Conservation (phyloP, 1,140 invertebrate genomes). For the Diorhabda elongata region DNA sequence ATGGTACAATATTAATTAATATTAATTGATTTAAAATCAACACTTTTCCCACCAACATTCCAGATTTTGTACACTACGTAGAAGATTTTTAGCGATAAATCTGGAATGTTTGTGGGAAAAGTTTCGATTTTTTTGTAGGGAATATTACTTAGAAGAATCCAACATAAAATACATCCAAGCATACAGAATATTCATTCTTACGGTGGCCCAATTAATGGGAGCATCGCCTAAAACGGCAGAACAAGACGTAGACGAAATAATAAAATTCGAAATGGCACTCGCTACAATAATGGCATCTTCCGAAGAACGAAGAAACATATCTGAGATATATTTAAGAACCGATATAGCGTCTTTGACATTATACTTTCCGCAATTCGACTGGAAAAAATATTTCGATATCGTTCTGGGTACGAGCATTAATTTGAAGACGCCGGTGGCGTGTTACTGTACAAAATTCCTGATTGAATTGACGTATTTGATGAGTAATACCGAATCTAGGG, state of each 20-base stretch:
- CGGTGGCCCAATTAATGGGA: conserved; percentile 64
- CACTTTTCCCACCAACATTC: no score
- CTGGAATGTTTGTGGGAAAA: no score
- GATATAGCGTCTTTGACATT: conserved; percentile 63
- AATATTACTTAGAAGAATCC: conserved; percentile 73
- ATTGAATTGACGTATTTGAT: conserved; percentile 50
- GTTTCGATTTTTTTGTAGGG: conserved; percentile 46
- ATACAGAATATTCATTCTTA: conserved; percentile 74
- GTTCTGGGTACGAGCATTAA: conserved; percentile 54
- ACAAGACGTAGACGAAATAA: conserved; percentile 65
- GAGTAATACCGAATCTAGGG: conserved; percentile 47
- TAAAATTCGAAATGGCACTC: conserved; percentile 77
- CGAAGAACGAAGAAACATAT: conserved; percentile 77
- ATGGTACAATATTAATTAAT: no score
- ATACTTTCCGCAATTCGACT: conserved; percentile 72
- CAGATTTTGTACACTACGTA: no score
- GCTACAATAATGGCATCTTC: conserved; percentile 76
- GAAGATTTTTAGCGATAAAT: no score
- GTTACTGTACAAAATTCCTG: conserved; percentile 69
- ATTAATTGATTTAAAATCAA: no score
- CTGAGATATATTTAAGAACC: conserved; percentile 75
- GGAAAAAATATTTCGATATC: conserved; percentile 68
- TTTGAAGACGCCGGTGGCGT: conserved; percentile 62
- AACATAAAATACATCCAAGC: conserved; percentile 70
- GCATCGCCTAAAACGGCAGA: conserved; percentile 57